Conservation (phyloP, 2,113 vertebrate genomes). For the Chaetodon auriga region DNA sequence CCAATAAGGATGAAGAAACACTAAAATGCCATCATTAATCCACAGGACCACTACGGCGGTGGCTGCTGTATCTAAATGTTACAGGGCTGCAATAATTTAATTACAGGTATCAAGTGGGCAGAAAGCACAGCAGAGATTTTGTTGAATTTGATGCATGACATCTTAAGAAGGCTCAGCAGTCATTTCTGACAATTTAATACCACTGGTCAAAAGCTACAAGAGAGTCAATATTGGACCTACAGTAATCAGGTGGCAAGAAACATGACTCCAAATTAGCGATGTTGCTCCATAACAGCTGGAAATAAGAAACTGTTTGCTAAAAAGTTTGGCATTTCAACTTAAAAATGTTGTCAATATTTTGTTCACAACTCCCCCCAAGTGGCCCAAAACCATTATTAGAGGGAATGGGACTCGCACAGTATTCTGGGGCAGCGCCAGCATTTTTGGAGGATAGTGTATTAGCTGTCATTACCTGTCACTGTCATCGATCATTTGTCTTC, state of each 20-base stretch:
- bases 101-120: no score
- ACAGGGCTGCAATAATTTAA: not conserved
- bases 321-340: not conserved
- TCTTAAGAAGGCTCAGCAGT: not conserved
- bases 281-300: not conserved
- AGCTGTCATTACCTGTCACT: no score
- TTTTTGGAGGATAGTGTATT: no score
- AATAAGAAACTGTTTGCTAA: not conserved
- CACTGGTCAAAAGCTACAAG: not conserved
- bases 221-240: not conserved
- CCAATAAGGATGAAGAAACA: not conserved
- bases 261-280: not conserved
- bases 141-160: not conserved
- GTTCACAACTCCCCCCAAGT: not conserved
- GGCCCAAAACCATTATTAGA: not conserved
- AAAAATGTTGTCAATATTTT: not conserved
- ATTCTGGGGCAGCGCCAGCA: no score
- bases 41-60: not conserved
- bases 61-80: constrained; percentile 4
- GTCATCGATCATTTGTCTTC: no score
- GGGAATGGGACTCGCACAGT: no score
- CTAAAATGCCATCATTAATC: constrained; percentile 6
- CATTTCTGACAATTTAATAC: not conserved
- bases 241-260: not conserved
- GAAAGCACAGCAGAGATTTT: not conserved